A percentile compares a stretch with the other conserved stretches of the same genome.
Evolutionary conservation across 2,888 invertebrate genomes (phyloP).

Genomic region (Caenorhabditis uteleia): DNA sequence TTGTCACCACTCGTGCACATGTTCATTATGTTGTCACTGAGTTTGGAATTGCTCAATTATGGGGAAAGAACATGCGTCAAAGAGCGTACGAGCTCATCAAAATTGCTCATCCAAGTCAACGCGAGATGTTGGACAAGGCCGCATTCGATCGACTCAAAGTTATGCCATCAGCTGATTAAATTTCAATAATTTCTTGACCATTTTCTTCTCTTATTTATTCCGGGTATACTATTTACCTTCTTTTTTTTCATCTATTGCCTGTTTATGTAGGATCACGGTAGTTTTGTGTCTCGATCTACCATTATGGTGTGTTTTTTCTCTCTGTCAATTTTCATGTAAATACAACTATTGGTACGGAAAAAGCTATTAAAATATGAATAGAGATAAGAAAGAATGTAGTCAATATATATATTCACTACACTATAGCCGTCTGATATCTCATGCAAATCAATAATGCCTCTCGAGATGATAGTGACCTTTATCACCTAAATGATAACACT

Average conservation of each 20-base stretch:
- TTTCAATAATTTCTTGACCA: neutral
- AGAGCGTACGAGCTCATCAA: slow-evolving; percentile 87
- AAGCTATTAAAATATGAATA: too few species aligned
- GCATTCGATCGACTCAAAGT: slow-evolving; percentile 78
- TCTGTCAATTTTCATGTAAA: too few species aligned
- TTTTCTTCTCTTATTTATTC: slow-evolving; percentile 1
- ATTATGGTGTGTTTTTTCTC: too few species aligned
- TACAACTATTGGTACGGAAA: too few species aligned
- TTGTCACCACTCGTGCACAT: slow-evolving; percentile 88
- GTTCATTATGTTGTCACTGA: slow-evolving; percentile 93
- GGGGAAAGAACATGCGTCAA: slow-evolving; percentile 87
- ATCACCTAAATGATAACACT: slow-evolving; percentile 1
- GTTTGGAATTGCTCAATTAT: slow-evolving; percentile 85
- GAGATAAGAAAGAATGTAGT: too few species aligned
- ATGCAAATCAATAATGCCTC: neutral
- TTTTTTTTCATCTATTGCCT: slow-evolving; percentile 1
- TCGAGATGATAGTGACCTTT: neutral
- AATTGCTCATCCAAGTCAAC: slow-evolving; percentile 87
- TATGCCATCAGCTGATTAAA: slow-evolving; percentile 51
- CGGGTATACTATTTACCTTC: neutral
- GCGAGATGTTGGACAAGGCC: slow-evolving; percentile 83
- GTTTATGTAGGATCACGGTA: too few species aligned
- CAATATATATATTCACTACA: too few species aligned
- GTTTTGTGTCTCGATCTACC: too few species aligned
- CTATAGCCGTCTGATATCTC: neutral